Evolutionary conservation across 2,113 vertebrate species (phyloP), one percentile per base, ranked within the genome.

Genomic region (Callorhinus ursinus): DNA sequence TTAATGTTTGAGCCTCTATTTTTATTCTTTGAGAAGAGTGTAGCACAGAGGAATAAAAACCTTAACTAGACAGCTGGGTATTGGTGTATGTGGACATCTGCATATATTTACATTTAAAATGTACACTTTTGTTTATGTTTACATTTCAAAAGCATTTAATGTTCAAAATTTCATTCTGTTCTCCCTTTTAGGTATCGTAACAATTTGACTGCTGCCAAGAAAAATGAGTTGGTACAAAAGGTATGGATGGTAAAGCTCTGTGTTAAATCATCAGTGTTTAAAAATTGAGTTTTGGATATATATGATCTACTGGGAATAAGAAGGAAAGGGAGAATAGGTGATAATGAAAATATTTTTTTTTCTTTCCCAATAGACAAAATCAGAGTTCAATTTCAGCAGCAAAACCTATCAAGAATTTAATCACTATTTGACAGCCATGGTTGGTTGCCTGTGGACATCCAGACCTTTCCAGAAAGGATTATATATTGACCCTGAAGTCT

Each of bases 371-470:
- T 89, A 99, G 98, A 84, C 90, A 95, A 98, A 98, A 94, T 97
- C 98, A 88, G 98, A 98, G 33, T 99, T 99, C 96, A 99, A 98
- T 98, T 99, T 99, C 98, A 99, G 98, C 98, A 99, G 96, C 51
- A 98, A 98, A 96, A 99, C 99, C 0, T 99, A 99, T 97, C 94
- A 97, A 0, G 98, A 99, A 95, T 99, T 99, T 98, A 99, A 99
- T 98, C 97, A 98, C 51, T 99, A 99, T 87, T 36, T 99, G 65
- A 98, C 97, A 67, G 65, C 98, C 71, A 99, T 99, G 99, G 99
- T 99, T 89, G 99, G 98, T 96, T 99, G 99, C 93, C 98, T 99
- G 94, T 99, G 99, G 99, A 99, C 99, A 93, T 99, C 99, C 61
- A 99, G 71, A 82, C 98, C 96, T 7, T 99, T 99, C 97, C 95